Base-by-base conservation (phyloP, 2,888 invertebrate species). In the Hydrotaea cyrtoneurina region DNA sequence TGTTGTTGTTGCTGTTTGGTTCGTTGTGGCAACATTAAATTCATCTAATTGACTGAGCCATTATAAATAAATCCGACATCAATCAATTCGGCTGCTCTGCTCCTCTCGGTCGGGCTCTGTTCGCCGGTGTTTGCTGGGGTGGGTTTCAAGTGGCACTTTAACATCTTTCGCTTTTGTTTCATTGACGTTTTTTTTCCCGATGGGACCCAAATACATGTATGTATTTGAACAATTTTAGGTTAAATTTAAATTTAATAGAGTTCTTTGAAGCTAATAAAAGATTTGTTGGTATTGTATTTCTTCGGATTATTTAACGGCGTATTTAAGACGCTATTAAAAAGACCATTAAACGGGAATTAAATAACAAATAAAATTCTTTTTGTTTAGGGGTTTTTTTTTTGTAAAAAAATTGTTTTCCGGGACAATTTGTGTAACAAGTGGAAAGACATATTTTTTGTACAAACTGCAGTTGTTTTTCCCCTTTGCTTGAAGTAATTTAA, bases 31-130 rank as follows among this genome's bases (percentile, higher is more conserved):
- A 73, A 23, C 79, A 79, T 73, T 59, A 59, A 80, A 80, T 57
- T 77, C 59, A 73, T 76, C 72, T 73, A 83, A 77, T 80, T 83
- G 77, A 76, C 66, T 79, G 50, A 73, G 64, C 39, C 73, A 57
- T 73, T 50, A 83, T 66, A 76, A 79, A 73, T 39, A 59, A 83
- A 69, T 19, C 72, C 72, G 76, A 72, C 72, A 73, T 79, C 83
- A 79, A 79, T 79, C 64, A 78, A 46, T 53, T 21, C 7, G 62
- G 36, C 23, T 43, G 69, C 23, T 15, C 19, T 13, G 43, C 21
- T 66, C 31, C 13, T 3, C 36, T 36, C 31, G 43, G 13, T 17
- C 66, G 17, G 17, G 0, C 21, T 21, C 39, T 62, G 13, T 3
- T 15, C 17, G 26, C 50, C 74, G 19, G 64, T 64, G 10, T 72